Evolutionary conservation across 2,888 invertebrate species (phyloP).

Genomic region (Sarcophaga carnaria): DNA sequence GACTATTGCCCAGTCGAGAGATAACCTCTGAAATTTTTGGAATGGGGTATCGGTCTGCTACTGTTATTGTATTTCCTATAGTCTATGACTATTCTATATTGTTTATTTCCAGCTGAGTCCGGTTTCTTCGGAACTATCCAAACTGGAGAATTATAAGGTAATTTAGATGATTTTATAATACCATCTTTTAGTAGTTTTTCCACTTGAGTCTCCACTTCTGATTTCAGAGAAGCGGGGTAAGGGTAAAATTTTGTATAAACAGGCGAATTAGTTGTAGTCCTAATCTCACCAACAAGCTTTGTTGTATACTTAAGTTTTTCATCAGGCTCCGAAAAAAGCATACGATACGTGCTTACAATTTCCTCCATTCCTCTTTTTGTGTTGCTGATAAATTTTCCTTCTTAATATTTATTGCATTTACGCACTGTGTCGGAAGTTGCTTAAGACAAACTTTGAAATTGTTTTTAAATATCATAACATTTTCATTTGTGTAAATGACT

Average conservation of each 20-base stretch:
- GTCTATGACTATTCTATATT: slow-evolving; percentile 56
- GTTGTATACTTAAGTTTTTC: slow-evolving; percentile 49
- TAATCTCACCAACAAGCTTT: slow-evolving; percentile 41
- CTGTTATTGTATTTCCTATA: slow-evolving; percentile 21
- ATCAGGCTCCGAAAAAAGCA: slow-evolving; percentile 32
- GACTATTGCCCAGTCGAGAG: slow-evolving; percentile 35
- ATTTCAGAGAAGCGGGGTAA: slow-evolving; percentile 42
- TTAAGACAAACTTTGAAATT: slow-evolving; percentile 4
- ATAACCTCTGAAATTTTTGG: not conserved
- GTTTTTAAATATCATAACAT: slow-evolving; percentile 51
- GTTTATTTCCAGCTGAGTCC: slow-evolving; percentile 29
- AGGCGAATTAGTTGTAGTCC: slow-evolving; percentile 32
- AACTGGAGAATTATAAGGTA: slow-evolving; percentile 42
- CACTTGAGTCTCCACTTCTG: slow-evolving; percentile 41
- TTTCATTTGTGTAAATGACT: slow-evolving; percentile 35
- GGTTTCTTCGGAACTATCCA: slow-evolving; percentile 47
- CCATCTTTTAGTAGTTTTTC: slow-evolving; percentile 40
- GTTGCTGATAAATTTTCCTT: slow-evolving; percentile 10
- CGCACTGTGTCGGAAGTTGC: not conserved
- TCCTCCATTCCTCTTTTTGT: slow-evolving; percentile 16
- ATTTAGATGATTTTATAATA: slow-evolving; percentile 47
- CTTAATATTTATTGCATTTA: slow-evolving; percentile 41
- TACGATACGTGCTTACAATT: slow-evolving; percentile 22
- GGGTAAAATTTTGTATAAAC: slow-evolving; percentile 38
- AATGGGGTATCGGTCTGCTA: no score